These are phyloP conservation scores for Alviniconcha strummeri DNA, from an alignment of 2,888 invertebrate species.

Conservation along the genomic window DNA sequence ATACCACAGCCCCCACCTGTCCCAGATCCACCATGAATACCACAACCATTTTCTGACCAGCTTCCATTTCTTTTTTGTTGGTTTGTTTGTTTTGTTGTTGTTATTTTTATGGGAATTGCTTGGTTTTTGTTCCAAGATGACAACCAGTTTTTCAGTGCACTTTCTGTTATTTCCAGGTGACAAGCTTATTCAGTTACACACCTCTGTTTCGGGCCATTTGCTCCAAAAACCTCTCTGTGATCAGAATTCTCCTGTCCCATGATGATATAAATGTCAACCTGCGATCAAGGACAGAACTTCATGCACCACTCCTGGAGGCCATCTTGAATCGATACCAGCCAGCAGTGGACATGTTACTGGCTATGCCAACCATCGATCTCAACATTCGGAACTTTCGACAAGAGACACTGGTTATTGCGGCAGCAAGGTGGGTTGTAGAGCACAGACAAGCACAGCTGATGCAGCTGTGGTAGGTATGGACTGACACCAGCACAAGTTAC, in stretches of 20 bases:
- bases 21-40: too few relatives aligned
- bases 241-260: constrained; percentile 46
- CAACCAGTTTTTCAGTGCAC: too few relatives aligned
- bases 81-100: too few relatives aligned
- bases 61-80: too few relatives aligned
- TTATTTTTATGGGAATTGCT: too few relatives aligned
- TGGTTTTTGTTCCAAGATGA: too few relatives aligned
- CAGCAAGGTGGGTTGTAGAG: constrained; percentile 36
- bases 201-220: constrained; percentile 52
- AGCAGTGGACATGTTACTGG: constrained; percentile 46
- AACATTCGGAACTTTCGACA: constrained; percentile 44
- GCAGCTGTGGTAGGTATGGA: too few relatives aligned
- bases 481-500: too few relatives aligned
- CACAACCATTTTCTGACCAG: too few relatives aligned
- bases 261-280: constrained; percentile 47
- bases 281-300: constrained; percentile 36
- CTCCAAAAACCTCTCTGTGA: constrained; percentile 41
- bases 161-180: constrained; percentile 24
- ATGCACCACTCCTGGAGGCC: constrained; percentile 50
- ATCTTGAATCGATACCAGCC: constrained; percentile 47
- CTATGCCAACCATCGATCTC: constrained; percentile 43
- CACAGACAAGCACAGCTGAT: too few relatives aligned
- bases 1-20: too few relatives aligned
- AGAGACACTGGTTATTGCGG: constrained; percentile 50
- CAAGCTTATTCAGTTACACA: constrained; percentile 41